A percentile compares a stretch with the other conserved stretches of the same genome.
phyloP scores from a whole-genome alignment of 1,140 invertebrate species.

The Drosophila equinoxialis region DNA sequence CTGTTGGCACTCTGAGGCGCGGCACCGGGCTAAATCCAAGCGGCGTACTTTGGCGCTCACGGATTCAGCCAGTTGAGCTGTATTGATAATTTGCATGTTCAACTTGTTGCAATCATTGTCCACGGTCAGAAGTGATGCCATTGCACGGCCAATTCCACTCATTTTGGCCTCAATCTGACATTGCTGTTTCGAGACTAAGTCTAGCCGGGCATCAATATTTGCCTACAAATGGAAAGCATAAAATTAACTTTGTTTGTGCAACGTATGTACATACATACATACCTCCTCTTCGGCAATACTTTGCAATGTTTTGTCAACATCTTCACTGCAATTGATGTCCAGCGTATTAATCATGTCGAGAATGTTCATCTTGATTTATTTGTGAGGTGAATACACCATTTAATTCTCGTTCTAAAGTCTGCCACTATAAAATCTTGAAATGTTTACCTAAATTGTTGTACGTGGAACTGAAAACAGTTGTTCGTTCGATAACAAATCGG shows the following conservation, averaged over 20 bases:
- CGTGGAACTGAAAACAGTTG: neutral
- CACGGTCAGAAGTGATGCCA: slow-evolving; percentile 85
- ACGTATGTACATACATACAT: neutral
- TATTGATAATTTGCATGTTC: slow-evolving; percentile 93
- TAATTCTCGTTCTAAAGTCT: neutral
- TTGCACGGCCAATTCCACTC: slow-evolving; percentile 83
- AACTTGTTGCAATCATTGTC: slow-evolving; percentile 89
- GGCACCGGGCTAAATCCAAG: slow-evolving; percentile 95
- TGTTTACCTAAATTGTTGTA: neutral
- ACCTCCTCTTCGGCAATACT: slow-evolving; percentile 65
- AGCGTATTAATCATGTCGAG: slow-evolving; percentile 32
- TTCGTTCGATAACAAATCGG: neutral
- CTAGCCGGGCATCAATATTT: slow-evolving; percentile 84
- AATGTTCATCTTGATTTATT: slow-evolving; percentile 27
- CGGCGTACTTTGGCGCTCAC: slow-evolving; percentile 98
- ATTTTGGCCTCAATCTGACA: slow-evolving; percentile 86
- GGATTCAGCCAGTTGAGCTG: slow-evolving; percentile 94
- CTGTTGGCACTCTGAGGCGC: slow-evolving; percentile 97
- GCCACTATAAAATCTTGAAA: no score
- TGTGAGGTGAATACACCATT: neutral
- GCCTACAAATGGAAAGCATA: slow-evolving; percentile 74
- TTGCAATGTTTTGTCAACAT: slow-evolving; percentile 56
- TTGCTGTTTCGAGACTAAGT: slow-evolving; percentile 84
- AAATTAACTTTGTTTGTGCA: no score
- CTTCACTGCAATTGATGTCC: slow-evolving; percentile 56